phyloP scores from a whole-genome alignment of 1,140 invertebrate species.

The Bombus pyrosoma region DNA sequence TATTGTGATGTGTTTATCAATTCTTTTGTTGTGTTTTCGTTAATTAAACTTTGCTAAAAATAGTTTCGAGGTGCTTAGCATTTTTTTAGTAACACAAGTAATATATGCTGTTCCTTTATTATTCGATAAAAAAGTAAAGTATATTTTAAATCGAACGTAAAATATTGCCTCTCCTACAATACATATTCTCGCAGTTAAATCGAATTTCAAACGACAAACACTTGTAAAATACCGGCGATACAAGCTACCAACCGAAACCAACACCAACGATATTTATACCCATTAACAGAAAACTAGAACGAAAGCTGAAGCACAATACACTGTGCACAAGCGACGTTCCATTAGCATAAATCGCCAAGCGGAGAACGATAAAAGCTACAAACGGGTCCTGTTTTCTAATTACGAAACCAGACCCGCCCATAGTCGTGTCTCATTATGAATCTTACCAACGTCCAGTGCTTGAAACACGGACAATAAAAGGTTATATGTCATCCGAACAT shows the following conservation, averaged over 20 bases:
- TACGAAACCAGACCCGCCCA: not conserved
- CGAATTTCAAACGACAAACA: slow-evolving; percentile 2
- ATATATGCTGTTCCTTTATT: too few relatives aligned
- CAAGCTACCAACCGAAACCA: not conserved
- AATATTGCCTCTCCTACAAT: not conserved
- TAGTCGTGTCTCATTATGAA: slow-evolving; percentile 11
- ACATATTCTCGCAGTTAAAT: not conserved
- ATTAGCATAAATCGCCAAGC: slow-evolving; percentile 36
- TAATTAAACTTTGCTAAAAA: too few relatives aligned
- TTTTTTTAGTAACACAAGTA: too few relatives aligned
- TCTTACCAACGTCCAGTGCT: not conserved
- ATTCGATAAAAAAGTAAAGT: not conserved
- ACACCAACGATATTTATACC: not conserved
- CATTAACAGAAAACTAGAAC: slow-evolving; percentile 13
- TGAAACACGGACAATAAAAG: not conserved
- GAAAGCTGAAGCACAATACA: not conserved
- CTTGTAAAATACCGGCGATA: not conserved
- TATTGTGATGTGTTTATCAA: too few relatives aligned
- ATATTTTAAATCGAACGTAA: not conserved
- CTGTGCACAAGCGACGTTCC: not conserved
- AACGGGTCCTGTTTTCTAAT: slow-evolving; percentile 40
- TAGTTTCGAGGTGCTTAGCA: too few relatives aligned
- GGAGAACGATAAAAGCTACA: slow-evolving; percentile 24
- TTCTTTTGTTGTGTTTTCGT: too few relatives aligned
- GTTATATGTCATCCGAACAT: not conserved